Evolutionary conservation across 1,140 invertebrate genomes (phyloP), one percentile per base, ranked within the genome.

Genomic region (Dinoponera quadriceps): DNA sequence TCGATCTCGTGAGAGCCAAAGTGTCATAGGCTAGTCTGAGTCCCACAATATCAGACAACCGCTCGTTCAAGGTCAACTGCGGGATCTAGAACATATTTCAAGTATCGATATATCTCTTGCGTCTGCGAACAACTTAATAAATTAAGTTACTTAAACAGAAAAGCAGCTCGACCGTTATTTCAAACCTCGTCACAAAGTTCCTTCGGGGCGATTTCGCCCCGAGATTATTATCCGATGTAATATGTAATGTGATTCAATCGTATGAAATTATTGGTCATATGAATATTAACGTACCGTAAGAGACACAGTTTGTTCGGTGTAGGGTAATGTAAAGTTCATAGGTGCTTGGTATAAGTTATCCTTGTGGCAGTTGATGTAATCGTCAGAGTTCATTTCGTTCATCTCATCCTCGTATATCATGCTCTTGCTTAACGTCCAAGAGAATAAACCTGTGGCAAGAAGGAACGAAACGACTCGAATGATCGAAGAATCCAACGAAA

Each of bases 21-120:
- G 90, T 90, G 77, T 91, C 91, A 51, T 90, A 89, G 63, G 89
- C 87, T 66, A 92, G 81, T 88, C 82, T 88, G 62, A 92, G 72
- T 55, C 90, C 91, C 78, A 87, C 82, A 20, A 65, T 84, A 54
- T 92, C 91, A 44, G 91, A 89, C 49, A 91, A 69, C 65, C 90
- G 84, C 83, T 91, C 88, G 68, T 91, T 92, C 80, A 91, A 63
- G 11, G 87, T 84, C 62, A 88, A 71, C 63, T 75, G 63, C 65
- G 88, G 59, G 20, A 91, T 89, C 90, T 91, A 63, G 57, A 81
- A 84, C 77, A 51, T 60, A 44, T 62, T 86, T 60, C 13, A 54
- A 25, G n/a, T 22, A 59, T 63, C 49, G 13, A 73, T 7, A 73
- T 7, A 57, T 54, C 33, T 16, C 14, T 63, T 66, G 48, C 49